Evolutionary conservation across 2,113 vertebrate species (phyloP), one percentile per base, ranked within the genome.

Genomic region (Pleuronectes platessa): DNA sequence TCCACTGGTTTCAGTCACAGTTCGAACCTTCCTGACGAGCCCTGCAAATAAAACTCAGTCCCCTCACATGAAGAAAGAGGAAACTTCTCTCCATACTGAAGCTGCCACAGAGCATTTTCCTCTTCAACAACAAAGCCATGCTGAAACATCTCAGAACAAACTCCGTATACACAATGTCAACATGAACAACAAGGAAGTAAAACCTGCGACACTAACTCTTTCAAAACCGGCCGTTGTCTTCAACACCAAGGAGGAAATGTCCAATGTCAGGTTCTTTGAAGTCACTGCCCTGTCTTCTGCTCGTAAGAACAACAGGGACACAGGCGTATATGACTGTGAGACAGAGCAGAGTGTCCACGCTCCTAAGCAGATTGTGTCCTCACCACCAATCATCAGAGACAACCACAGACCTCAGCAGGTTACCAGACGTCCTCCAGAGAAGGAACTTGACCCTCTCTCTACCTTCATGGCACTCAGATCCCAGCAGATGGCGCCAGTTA

Each of bases 381-480:
- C 59, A 21, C 69, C 13, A 31, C 56, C 58, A 26, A 24, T 77
- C 5, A 15, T 51, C 10, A 75, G 45, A 67, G 59, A 71, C 10
- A 2, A 15, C 24, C 73, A n/a, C 4, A 77, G 31, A 54, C 60
- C 40, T 45, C 13, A 42, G 20, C 51, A 14, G 15, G 66, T 21
- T 2, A 31, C n/a, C 2, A 67, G 59, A 64, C 51, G 2, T 62
- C 70, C 37, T 26, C 71, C 71, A 15, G 40, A 76, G 24, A 67
- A 71, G 20, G 69, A 75, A 68, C 18, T 78, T 1, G 91, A 92
- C 74, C 87, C 89, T 24, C 59, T 94, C 60, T 73, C 78, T 68
- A 76, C 45, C 59, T 93, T 94, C 81, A 92, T 94, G 73, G 83
- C 82, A 59, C 80, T 94, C 18, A 82, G 93, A 40, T 86, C 86